Conservation (phyloP, 2,888 invertebrate species). For the Apoda limacodes region DNA sequence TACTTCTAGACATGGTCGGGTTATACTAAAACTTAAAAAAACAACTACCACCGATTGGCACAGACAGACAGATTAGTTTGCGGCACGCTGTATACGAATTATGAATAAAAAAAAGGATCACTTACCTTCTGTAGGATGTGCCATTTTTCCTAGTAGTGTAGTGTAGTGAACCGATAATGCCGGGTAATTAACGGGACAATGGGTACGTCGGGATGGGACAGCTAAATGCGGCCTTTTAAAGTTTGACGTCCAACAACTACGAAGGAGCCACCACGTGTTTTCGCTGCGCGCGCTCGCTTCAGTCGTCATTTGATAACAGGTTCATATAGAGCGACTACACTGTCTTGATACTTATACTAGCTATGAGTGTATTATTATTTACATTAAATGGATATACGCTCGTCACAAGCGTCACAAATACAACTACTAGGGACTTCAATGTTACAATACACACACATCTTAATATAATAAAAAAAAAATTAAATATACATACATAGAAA, state of each 20-base stretch:
- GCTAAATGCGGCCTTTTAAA: conserved; percentile 46
- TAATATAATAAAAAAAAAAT: too few relatives aligned
- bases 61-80: too few relatives aligned
- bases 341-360: conserved; percentile 32
- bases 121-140: conserved; percentile 57
- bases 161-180: conserved; percentile 18
- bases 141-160: conserved; percentile 36
- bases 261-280: conserved; percentile 49
- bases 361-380: too few relatives aligned
- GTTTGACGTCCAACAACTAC: conserved; percentile 35
- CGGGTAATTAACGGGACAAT: conserved; percentile 29
- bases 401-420: too few relatives aligned
- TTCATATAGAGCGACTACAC: conserved; percentile 21
- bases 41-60: too few relatives aligned
- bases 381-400: too few relatives aligned
- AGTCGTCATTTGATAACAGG: conserved; percentile 44
- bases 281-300: conserved; percentile 29
- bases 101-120: conserved; percentile 26
- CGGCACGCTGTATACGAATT: too few relatives aligned
- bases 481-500: too few relatives aligned
- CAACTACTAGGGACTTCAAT: too few relatives aligned
- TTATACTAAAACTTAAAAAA: conserved; percentile 17
- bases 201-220: conserved; percentile 37
- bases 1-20: conserved; percentile 19
- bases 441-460: too few relatives aligned